phyloP scores from a whole-genome alignment of 2,888 invertebrate species.

The Orgyia antiqua region DNA sequence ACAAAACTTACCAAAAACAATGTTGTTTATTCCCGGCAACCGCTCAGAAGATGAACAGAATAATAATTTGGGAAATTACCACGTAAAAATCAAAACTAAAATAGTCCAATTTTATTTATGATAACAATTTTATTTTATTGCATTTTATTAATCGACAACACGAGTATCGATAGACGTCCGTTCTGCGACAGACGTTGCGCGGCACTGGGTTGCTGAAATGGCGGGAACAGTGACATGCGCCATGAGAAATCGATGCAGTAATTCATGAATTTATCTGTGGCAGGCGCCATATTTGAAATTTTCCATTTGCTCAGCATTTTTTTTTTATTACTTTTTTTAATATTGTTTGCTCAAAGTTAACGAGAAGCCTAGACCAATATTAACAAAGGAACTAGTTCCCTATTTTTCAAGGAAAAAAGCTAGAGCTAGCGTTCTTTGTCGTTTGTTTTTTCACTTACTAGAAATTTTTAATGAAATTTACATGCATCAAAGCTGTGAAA shows the following conservation, averaged over 20 bases:
- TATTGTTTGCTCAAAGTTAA: conserved; percentile 17
- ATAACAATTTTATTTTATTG: conserved; percentile 16
- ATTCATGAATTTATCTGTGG: conserved; percentile 25
- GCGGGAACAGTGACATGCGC: conserved; percentile 66
- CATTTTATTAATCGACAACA: conserved; percentile 22
- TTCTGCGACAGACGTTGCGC: conserved; percentile 30
- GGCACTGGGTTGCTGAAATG: conserved; percentile 40
- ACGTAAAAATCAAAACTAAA: conserved; percentile 3
- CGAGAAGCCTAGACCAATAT: too few relatives aligned
- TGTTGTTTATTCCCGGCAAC: conserved; percentile 3
- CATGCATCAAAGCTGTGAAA: too few relatives aligned
- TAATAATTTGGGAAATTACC: conserved; percentile 1
- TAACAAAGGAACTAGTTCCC: too few relatives aligned
- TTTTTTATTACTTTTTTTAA: conserved; percentile 9
- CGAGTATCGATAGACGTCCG: conserved; percentile 24
- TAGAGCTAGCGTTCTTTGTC: too few relatives aligned
- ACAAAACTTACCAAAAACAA: conserved; percentile 33
- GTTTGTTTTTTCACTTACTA: too few relatives aligned
- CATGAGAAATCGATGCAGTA: conserved; percentile 68
- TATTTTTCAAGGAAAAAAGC: too few relatives aligned
- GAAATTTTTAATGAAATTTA: too few relatives aligned
- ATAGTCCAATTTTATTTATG: conserved; percentile 17
- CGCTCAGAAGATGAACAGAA: neutral
- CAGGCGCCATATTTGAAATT: conserved; percentile 16
- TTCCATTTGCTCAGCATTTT: conserved; percentile 18